Conservation (phyloP, 2,113 vertebrate genomes). For the Drymodes brunneopygia region DNA sequence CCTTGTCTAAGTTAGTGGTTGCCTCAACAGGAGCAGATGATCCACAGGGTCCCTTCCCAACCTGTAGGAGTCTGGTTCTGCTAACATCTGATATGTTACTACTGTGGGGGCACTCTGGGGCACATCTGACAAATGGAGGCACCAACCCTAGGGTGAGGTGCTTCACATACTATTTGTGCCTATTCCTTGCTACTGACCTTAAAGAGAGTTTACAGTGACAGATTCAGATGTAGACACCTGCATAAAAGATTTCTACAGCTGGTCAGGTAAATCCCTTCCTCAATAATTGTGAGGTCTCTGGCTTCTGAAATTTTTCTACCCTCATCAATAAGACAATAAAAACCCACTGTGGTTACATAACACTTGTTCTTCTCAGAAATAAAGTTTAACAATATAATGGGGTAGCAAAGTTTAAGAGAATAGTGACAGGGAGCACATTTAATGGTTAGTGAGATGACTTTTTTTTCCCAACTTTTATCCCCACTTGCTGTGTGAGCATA, state of each 20-base stretch:
- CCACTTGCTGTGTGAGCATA: slow-evolving; percentile 12
- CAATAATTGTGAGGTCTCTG: not conserved
- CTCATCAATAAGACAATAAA: not conserved
- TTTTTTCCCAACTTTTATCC: slow-evolving; percentile 11
- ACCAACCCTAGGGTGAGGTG: not conserved
- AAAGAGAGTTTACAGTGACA: not conserved
- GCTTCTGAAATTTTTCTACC: not conserved
- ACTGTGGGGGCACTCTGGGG: fast-evolving
- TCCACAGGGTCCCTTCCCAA: not conserved
- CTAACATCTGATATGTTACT: not conserved
- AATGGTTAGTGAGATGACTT: not conserved
- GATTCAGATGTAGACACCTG: not conserved
- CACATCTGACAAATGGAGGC: not conserved
- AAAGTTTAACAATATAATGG: not conserved
- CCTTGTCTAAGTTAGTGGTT: not conserved
- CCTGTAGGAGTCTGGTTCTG: not conserved
- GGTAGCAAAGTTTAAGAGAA: not conserved
- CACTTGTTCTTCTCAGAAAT: not conserved
- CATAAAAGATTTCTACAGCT: not conserved
- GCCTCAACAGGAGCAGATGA: not conserved
- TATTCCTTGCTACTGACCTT: not conserved
- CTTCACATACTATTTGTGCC: not conserved
- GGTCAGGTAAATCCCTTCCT: not conserved
- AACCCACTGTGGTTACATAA: not conserved
- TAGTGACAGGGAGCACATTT: not conserved